Evolutionary conservation across 1,140 invertebrate species (phyloP).

Genomic region (Drosophila santomea): DNA sequence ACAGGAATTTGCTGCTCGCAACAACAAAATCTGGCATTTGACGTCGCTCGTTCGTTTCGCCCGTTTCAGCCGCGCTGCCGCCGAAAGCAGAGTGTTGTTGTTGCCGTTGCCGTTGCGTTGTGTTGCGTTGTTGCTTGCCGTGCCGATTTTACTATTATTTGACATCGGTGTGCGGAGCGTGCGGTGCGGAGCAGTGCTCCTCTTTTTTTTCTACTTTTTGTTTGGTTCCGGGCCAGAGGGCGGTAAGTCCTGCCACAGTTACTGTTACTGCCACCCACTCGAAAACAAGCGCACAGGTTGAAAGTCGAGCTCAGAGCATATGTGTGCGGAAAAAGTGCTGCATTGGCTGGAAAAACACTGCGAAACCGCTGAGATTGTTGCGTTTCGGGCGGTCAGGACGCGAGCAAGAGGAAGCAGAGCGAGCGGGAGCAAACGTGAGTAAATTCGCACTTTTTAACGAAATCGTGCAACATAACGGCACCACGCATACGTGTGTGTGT

Average conservation of each 20-base stretch:
- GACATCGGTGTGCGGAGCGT: too few species aligned
- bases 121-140: conserved; percentile 6
- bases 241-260: background rate
- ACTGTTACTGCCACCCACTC: background rate
- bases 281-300: background rate
- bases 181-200: background rate
- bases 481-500: too few species aligned
- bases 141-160: conserved; percentile 10
- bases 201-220: conserved; percentile 33
- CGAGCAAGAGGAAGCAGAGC: background rate
- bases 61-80: conserved; percentile 4
- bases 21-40: conserved; percentile 12
- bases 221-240: conserved; percentile 13
- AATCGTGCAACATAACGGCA: too few species aligned
- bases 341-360: conserved; percentile 10
- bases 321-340: conserved; percentile 32
- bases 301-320: conserved; percentile 38
- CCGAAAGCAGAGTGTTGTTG: background rate
- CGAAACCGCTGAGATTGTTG: conserved; percentile 1
- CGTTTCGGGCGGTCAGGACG: background rate
- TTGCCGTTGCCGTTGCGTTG: conserved; percentile 1
- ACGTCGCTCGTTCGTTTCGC: background rate
- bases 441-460: background rate
- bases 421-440: background rate
- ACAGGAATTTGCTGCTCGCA: conserved; percentile 1